These are phyloP conservation scores for Conopomorpha cramerella DNA, from an alignment of 1,140 invertebrate genomes.

Conservation along the genomic window DNA sequence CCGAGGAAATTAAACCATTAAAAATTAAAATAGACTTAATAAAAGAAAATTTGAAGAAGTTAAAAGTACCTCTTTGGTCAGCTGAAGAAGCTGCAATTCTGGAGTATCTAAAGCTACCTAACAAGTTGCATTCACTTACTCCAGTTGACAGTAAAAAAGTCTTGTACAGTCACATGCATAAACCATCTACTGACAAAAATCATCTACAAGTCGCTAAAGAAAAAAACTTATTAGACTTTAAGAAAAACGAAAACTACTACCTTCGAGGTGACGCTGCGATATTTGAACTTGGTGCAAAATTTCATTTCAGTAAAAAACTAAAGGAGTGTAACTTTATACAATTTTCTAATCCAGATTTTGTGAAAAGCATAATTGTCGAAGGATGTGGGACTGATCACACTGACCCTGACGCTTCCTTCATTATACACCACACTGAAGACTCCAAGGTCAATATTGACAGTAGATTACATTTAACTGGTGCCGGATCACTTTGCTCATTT, in stretches of 20 bases:
- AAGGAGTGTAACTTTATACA: conserved; percentile 52
- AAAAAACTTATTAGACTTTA: conserved; percentile 62
- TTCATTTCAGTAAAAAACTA: conserved; percentile 57
- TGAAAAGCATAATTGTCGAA: conserved; percentile 69
- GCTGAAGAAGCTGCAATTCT: conserved; percentile 65
- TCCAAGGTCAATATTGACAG: conserved; percentile 47
- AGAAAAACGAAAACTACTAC: conserved; percentile 64
- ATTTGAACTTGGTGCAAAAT: conserved; percentile 66
- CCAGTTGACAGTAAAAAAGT: conserved; percentile 48
- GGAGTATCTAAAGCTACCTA: conserved; percentile 67
- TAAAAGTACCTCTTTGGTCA: conserved; percentile 62
- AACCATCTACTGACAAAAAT: conserved; percentile 27
- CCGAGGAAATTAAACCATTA: conserved; percentile 53
- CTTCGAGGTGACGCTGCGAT: conserved; percentile 65
- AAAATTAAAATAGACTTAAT: conserved; percentile 59
- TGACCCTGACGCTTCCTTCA: conserved; percentile 57
- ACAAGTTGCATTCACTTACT: conserved; percentile 66
- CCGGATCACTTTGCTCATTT: conserved; percentile 65
- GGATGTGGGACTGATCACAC: conserved; percentile 66
- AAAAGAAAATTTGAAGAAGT: conserved; percentile 63
- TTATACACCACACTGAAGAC: conserved; percentile 58
- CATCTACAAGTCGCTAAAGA: conserved; percentile 65
- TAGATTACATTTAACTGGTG: conserved; percentile 68
- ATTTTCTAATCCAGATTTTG: conserved; percentile 71
- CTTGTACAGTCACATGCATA: conserved; percentile 42